Evolutionary conservation across 1,140 invertebrate species (phyloP).

Genomic region (Ladona fulva): DNA sequence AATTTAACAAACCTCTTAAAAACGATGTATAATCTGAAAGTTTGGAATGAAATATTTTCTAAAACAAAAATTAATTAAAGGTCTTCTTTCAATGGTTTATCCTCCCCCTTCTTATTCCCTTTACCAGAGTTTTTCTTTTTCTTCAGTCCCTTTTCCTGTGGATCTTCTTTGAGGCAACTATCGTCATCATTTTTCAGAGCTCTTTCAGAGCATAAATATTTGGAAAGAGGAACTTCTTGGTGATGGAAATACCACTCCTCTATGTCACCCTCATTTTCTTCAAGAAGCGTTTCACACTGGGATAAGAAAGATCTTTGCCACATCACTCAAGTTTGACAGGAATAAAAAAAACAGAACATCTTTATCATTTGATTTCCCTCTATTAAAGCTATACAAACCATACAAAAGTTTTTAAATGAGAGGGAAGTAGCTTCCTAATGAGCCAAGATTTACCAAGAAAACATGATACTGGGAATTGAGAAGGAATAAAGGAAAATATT

Average conservation of each 20-base stretch:
- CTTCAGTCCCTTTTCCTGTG: background rate
- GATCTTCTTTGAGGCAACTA: slow-evolving; percentile 57
- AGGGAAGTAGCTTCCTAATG: no score
- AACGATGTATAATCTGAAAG: no score
- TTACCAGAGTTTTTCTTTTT: background rate
- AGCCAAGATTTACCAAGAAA: no score
- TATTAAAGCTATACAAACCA: no score
- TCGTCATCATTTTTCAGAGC: slow-evolving; percentile 51
- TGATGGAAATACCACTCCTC: slow-evolving; percentile 71
- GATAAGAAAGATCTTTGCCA: slow-evolving; percentile 22
- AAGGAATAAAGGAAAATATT: no score
- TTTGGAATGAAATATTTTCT: no score
- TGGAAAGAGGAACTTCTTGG: slow-evolving; percentile 51
- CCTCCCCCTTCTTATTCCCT: background rate
- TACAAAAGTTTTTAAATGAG: no score
- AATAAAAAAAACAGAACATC: no score
- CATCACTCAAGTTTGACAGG: no score
- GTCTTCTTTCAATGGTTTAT: background rate
- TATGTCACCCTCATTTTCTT: slow-evolving; percentile 62
- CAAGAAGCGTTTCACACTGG: slow-evolving; percentile 63
- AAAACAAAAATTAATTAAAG: background rate
- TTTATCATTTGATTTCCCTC: no score
- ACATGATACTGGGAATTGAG: no score
- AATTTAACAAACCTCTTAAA: no score
- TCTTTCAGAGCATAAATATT: slow-evolving; percentile 59